These are phyloP conservation scores for Rugalucina vietnamica DNA, from an alignment of 2,888 invertebrate species.

Conservation along the genomic window DNA sequence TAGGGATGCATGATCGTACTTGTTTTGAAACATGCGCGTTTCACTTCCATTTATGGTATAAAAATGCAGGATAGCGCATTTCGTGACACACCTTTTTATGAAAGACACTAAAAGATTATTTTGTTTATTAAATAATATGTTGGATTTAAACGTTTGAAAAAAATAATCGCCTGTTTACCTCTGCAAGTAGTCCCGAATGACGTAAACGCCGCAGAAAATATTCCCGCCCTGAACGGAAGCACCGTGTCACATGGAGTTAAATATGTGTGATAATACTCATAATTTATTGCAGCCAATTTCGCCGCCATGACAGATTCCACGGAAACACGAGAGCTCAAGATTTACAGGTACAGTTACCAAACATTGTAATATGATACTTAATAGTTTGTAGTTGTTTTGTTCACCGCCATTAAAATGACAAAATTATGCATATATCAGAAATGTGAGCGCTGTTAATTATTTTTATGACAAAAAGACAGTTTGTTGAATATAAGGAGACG, in stretches of 20 bases:
- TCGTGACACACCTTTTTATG: no score
- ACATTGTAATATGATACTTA: slow-evolving; percentile 6
- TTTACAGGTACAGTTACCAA: background rate
- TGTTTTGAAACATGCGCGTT: background rate
- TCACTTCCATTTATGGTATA: background rate
- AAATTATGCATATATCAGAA: slow-evolving; percentile 5
- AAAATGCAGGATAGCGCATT: background rate
- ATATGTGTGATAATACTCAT: slow-evolving; percentile 52
- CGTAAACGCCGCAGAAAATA: background rate
- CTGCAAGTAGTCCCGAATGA: background rate
- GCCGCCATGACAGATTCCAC: slow-evolving; percentile 37
- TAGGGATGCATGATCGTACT: background rate
- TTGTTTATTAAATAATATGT: no score
- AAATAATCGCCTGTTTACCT: background rate
- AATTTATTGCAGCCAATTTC: slow-evolving; percentile 52
- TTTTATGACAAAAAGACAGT: no score
- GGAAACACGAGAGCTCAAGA: slow-evolving; percentile 34
- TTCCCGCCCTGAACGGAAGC: slow-evolving; percentile 8
- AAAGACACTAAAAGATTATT: no score
- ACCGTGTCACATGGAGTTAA: background rate
- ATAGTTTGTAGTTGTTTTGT: background rate
- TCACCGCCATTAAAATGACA: slow-evolving; percentile 1
- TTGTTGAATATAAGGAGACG: no score
- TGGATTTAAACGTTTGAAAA: background rate
- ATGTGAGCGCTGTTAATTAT: background rate